Conservation (phyloP, 2,797 vertebrate species). For the Vespertilio murinus region DNA sequence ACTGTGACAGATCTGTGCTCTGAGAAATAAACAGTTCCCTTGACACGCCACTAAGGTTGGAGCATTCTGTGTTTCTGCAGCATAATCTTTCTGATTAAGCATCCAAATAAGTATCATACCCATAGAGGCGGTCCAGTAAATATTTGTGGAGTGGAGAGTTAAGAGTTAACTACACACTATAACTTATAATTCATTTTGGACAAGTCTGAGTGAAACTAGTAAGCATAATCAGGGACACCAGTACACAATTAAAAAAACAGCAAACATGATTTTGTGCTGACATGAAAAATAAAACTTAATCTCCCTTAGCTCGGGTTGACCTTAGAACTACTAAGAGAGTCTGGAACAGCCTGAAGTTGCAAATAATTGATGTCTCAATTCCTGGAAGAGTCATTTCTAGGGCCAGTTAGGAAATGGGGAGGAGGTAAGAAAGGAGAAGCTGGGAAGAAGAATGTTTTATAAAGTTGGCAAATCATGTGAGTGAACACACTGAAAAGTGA, state of each 20-base stretch:
- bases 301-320: constrained; percentile 36
- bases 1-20: background rate
- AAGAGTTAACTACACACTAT: background rate
- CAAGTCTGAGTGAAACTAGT: background rate
- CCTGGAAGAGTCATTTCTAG: constrained; percentile 41
- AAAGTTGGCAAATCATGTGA: background rate
- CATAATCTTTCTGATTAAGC: background rate
- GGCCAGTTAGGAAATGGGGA: constrained; percentile 1
- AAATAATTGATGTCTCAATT: constrained; percentile 39
- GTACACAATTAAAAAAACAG: constrained; percentile 1
- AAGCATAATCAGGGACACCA: background rate
- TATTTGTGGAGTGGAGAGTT: background rate
- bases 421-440: background rate
- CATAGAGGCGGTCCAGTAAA: background rate
- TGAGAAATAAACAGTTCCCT: background rate
- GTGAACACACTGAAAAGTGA: background rate
- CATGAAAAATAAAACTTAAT: constrained; percentile 19
- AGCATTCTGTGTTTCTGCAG: background rate
- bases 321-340: constrained; percentile 22
- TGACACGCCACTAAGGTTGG: background rate
- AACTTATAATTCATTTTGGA: background rate
- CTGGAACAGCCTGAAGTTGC: background rate
- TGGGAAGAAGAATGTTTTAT: background rate
- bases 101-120: background rate
- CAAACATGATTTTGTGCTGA: constrained; percentile 28